A percentile compares a stretch with the other conserved stretches of the same genome.
Conservation (phyloP, 1,140 invertebrate genomes). For the Drosophila rhopaloa region DNA sequence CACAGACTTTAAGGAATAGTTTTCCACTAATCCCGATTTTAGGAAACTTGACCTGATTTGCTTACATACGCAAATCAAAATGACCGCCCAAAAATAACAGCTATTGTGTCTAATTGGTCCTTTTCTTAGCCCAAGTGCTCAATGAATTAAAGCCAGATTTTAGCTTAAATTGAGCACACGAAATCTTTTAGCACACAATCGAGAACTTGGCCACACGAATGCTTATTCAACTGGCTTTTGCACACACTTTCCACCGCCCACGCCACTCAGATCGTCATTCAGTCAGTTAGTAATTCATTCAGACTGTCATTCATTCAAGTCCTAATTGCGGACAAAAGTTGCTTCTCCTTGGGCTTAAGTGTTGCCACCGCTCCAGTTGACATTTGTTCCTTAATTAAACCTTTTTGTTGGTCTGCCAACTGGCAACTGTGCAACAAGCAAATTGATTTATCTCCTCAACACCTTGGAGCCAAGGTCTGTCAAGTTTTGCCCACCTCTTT, state of each 20-base stretch:
- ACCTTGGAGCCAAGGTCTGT: constrained; percentile 56
- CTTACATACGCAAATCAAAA: not conserved
- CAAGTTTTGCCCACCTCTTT: constrained; percentile 47
- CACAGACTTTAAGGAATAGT: too few relatives aligned
- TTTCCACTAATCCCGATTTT: not conserved
- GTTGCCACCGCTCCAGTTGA: constrained; percentile 57
- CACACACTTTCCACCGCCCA: constrained; percentile 13
- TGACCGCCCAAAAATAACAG: not conserved
- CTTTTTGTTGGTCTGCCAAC: constrained; percentile 71
- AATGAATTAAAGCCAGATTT: constrained; percentile 24
- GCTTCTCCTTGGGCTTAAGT: constrained; percentile 46
- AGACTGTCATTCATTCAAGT: constrained; percentile 74
- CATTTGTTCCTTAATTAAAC: constrained; percentile 83
- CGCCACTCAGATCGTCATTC: constrained; percentile 37
- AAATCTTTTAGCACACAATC: constrained; percentile 38
- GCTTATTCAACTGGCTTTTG: constrained; percentile 21
- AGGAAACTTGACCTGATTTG: constrained; percentile 4
- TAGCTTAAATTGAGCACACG: constrained; percentile 22
- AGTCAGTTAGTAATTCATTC: constrained; percentile 69
- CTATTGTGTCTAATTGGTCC: not conserved
- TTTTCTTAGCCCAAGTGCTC: not conserved
- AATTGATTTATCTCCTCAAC: constrained; percentile 81
- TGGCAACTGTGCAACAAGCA: constrained; percentile 77
- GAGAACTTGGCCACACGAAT: constrained; percentile 30
- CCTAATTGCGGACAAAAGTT: constrained; percentile 81